Percentiles rank a stretch among this genome's conserved stretches.
Conservation (phyloP, 2,888 invertebrate species). For the Agrochola circellaris region DNA sequence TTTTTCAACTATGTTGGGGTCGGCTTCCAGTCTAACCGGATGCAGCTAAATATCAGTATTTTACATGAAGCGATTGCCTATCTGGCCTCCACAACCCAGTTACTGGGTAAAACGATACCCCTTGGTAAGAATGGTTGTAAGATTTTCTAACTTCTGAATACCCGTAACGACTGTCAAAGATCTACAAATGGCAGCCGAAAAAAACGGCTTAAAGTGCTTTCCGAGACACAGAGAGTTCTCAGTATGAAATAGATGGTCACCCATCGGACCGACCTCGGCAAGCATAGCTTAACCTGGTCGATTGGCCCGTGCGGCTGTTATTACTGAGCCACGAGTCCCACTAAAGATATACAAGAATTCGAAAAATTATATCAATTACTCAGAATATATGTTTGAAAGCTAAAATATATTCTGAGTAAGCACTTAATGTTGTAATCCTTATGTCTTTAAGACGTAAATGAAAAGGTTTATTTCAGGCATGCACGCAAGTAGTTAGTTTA, state of each 20-base stretch:
- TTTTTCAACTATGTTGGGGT: neutral
- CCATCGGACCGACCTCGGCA: neutral
- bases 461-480: neutral
- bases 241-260: neutral
- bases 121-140: neutral
- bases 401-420: neutral
- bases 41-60: neutral
- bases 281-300: neutral
- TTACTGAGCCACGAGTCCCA: neutral
- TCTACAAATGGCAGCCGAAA: neutral
- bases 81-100: neutral
- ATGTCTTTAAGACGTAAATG: neutral
- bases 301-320: neutral
- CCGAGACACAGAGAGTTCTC: neutral
- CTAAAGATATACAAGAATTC: neutral
- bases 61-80: neutral
- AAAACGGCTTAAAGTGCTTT: neutral
- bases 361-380: neutral
- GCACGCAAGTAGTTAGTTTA: constrained; percentile 26
- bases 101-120: neutral
- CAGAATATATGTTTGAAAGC: neutral
- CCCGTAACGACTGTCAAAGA: neutral
- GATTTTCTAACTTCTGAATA: neutral
- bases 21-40: neutral
- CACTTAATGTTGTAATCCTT: neutral